Evolutionary conservation across 1,140 invertebrate genomes (phyloP), one percentile per base, ranked within the genome.

Genomic region (Ceratina australensis): DNA sequence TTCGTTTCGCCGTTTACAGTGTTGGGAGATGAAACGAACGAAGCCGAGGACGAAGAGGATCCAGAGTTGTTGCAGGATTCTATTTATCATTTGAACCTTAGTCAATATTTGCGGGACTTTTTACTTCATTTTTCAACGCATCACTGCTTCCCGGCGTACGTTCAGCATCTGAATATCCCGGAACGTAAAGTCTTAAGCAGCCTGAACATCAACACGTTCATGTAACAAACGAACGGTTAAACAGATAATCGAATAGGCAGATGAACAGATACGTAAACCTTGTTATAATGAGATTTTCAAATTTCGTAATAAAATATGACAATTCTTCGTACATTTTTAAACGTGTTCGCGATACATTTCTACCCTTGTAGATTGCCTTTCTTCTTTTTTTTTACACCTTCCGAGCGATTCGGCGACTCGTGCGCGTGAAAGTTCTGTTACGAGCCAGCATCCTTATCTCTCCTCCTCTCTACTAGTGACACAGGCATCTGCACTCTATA

Each of bases 91-190:
- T 84, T 95, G 13, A 93, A 95, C 78, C 88, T 95, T 47, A 90
- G 93, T 33, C 92, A 94, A 57, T 95, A 94, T 85, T 83, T 95
- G 5, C 92, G 92, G 0, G 94, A 94, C 71, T 95, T 95, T 86
- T 80, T 95, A 2, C 89, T 91, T 59, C 94, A 94, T 26, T 95
- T 95, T 79, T 93, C 93, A 2, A 93, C 92, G 60, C 94, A 94
- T 88, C 94, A 94, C 72, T 93, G 92, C 71, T 95, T 94, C 76
- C 90, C 90, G 12, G 92, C 85, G 10, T 95, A 95, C 79, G 88
- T 90, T 57, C 93, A 93, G 75, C 94, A 95, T 89, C 89, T 95
- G 5, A 94, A 92, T 79, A 80, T 83, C 18, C 67, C 85, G 4
- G 94, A 94, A 83, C 88, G 91, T 49, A 93, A 92, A 81, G 80